Conservation (phyloP, 2,113 vertebrate species). For the Arenaria interpres region DNA sequence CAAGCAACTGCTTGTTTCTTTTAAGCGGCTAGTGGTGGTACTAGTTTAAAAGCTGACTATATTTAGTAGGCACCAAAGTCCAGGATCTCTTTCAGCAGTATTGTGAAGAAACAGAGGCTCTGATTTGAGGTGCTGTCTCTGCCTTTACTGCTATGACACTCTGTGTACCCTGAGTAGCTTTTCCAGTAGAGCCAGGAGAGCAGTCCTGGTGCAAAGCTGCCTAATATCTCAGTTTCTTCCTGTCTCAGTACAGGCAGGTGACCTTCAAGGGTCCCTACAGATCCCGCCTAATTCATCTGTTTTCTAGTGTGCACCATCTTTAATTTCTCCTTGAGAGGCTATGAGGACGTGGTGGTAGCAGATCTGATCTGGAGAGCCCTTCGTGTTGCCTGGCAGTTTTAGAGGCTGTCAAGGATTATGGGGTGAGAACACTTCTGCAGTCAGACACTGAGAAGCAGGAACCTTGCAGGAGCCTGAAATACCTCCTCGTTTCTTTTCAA, state of each 20-base stretch:
- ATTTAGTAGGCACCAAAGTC: neutral
- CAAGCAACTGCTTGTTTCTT: neutral
- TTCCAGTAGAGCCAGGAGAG: neutral
- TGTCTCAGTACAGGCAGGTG: neutral
- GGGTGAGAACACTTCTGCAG: neutral
- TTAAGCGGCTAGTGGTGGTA: neutral
- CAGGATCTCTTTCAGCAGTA: neutral
- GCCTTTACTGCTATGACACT: neutral
- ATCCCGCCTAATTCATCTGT: neutral
- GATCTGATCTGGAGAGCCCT: neutral
- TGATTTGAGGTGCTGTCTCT: neutral
- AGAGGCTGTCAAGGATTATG: neutral
- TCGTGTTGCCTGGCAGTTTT: neutral
- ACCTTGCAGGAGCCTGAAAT: neutral
- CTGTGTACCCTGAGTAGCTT: neutral
- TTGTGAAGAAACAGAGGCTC: neutral
- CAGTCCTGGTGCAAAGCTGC: neutral
- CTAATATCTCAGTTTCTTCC: neutral
- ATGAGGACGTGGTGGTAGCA: neutral
- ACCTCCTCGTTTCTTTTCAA: neutral
- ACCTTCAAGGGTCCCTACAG: neutral
- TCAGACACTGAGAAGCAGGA: neutral
- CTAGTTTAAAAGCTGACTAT: neutral
- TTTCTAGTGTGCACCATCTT: neutral
- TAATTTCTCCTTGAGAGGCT: neutral